Percentiles rank a stretch among this genome's conserved stretches.
Conservation (phyloP, 2,797 vertebrate species). For the Natrix natrix region DNA sequence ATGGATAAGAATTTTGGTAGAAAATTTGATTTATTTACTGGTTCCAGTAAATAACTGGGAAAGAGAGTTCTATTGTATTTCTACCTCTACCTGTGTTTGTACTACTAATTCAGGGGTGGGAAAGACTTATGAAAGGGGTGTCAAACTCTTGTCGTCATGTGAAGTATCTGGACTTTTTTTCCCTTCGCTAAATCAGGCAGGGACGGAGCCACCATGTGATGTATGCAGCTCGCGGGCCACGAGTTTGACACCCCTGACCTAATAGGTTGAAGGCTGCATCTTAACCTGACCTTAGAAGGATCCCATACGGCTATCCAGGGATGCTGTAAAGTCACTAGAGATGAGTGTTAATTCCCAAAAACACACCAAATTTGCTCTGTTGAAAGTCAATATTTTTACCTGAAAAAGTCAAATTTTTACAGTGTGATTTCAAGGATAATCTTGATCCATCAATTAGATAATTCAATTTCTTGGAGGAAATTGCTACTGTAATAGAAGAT, state of each 20-base stretch:
- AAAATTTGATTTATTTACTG: background rate
- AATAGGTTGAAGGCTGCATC: background rate
- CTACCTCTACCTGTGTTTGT: background rate
- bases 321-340: background rate
- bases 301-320: background rate
- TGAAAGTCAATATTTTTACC: background rate
- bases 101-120: background rate
- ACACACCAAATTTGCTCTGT: background rate
- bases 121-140: background rate
- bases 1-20: background rate
- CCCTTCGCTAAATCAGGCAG: too few relatives aligned
- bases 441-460: background rate
- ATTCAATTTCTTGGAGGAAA: background rate
- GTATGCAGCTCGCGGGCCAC: rapidly evolving
- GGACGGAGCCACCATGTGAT: too few relatives aligned
- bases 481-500: background rate
- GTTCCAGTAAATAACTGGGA: background rate
- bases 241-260: too few relatives aligned
- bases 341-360: background rate
- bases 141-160: too few relatives aligned
- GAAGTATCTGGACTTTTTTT: too few relatives aligned
- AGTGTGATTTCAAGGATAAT: background rate
- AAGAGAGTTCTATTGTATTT: background rate
- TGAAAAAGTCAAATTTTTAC: background rate
- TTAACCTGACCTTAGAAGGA: background rate